Evolutionary conservation across 2,888 invertebrate genomes (phyloP), one percentile per base, ranked within the genome.

Genomic region (Acanthosoma haemorrhoidale): DNA sequence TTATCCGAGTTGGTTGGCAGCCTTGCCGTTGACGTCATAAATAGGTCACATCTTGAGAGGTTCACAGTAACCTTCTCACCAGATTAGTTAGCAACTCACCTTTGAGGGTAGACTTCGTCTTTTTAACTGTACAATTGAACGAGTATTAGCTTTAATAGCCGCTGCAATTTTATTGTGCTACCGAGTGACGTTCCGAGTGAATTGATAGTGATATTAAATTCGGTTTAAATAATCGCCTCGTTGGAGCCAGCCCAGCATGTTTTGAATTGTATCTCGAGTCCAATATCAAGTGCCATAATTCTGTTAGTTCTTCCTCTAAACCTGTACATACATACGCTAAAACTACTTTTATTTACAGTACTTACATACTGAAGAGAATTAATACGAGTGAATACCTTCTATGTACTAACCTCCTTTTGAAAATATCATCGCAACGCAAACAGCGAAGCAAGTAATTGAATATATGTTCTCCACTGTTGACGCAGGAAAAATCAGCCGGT

Each of bases 1-100:
- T 51, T n/a, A 51, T 51, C 51, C 13, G 25, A 21, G 11, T 15
- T 11, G 25, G 16, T 60, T 60, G 34, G 67, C 57, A 67, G 32
- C 29, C 36, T 51, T 32, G 51, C 36, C 43, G 57, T 34, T 67
- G 67, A 67, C 67, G 67, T 67, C 67, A 67, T 43, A 67, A 32
- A 51, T 67, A 67, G 67, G 67, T 67, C 67, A 67, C 16, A 67
- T 67, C 51, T 51, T 67, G 67, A 67, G 67, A 57, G 67, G 57
- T 39, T 41, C 31, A 63, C 21, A 29, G 41, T 64, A 64, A 64
- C 64, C 64, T 64, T 41, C 64, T 64, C 36, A 15, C 41, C 8
- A 41, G 38, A n/a, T 41, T 29, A 41, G 64, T 64, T 41, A n/a
- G 18, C 21, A 29, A 41, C 41, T 64, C 25, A 39, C 64, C 39